These are phyloP conservation scores for Callinectes sapidus DNA, from an alignment of 2,888 invertebrate genomes.

Conservation along the genomic window DNA sequence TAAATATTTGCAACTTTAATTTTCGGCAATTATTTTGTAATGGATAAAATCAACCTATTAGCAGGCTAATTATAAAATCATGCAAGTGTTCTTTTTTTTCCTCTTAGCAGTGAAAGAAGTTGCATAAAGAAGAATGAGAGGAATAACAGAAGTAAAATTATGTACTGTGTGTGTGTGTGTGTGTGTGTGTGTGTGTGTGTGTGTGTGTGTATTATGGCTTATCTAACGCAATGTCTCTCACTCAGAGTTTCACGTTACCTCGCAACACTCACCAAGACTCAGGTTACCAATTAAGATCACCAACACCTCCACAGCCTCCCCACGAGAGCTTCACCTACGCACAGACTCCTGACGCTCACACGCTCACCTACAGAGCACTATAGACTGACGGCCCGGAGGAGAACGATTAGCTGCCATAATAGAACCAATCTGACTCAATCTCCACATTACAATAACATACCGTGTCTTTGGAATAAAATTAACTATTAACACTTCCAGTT, in stretches of 20 bases:
- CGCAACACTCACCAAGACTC: not conserved
- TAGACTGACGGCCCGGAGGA: not conserved
- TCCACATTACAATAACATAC: not conserved
- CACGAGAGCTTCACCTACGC: not conserved
- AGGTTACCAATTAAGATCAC: conserved; percentile 21
- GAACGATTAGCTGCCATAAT: not conserved
- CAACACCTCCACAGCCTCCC: conserved; percentile 4
- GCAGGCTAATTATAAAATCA: not conserved
- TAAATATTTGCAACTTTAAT: not conserved
- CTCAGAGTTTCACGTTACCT: not conserved
- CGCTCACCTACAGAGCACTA: not conserved
- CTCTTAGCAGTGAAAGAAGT: not conserved
- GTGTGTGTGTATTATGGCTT: not conserved
- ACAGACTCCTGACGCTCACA: not conserved
- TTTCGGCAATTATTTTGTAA: not conserved
- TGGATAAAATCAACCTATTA: not conserved
- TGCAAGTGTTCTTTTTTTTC: not conserved
- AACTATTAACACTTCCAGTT: not conserved
- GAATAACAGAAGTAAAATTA: not conserved
- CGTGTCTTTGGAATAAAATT: no score
- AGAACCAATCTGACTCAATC: not conserved
- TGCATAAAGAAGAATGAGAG: not conserved
- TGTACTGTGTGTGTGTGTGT: conserved; percentile 1
- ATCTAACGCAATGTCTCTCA: not conserved
- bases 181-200: not conserved